Percentiles rank a stretch among this genome's conserved stretches.
These are phyloP conservation scores for Tragopan temminckii DNA, from an alignment of 2,797 vertebrate genomes.

Conservation along the genomic window DNA sequence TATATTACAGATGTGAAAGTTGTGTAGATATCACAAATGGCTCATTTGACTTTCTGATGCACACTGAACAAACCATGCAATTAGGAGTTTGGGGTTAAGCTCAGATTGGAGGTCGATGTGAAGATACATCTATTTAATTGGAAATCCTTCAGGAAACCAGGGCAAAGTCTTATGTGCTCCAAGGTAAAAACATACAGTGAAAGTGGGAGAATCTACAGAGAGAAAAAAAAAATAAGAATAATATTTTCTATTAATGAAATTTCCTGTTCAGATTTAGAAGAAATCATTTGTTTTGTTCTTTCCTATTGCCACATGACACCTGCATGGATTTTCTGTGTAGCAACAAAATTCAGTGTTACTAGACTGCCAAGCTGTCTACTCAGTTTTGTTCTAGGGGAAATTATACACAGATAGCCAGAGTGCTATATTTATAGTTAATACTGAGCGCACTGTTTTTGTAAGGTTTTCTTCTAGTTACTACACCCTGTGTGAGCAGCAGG, in stretches of 20 bases:
- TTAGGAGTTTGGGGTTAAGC: not conserved
- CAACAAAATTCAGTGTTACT: not conserved
- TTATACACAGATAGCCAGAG: not conserved
- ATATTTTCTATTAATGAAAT: not conserved
- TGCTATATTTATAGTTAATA: not conserved
- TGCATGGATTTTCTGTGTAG: not conserved
- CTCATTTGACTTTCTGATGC: not conserved
- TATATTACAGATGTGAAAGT: not conserved
- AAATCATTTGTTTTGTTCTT: not conserved
- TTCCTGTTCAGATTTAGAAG: not conserved
- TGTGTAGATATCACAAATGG: not conserved
- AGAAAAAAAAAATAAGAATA: not conserved
- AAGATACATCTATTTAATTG: not conserved
- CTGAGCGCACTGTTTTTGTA: not conserved
- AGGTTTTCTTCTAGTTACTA: not conserved
- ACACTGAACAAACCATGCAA: fast-evolving
- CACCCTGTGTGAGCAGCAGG: not conserved
- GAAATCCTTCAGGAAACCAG: not conserved
- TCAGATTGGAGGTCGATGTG: not conserved
- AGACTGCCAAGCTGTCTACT: not conserved
- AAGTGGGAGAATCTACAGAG: not conserved
- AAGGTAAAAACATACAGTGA: not conserved
- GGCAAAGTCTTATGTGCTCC: not conserved
- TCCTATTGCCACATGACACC: not conserved
- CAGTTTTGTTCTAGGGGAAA: not conserved